Evolutionary conservation across 1,140 invertebrate genomes (phyloP), one percentile per base, ranked within the genome.

Genomic region (Liolophura sinensis): DNA sequence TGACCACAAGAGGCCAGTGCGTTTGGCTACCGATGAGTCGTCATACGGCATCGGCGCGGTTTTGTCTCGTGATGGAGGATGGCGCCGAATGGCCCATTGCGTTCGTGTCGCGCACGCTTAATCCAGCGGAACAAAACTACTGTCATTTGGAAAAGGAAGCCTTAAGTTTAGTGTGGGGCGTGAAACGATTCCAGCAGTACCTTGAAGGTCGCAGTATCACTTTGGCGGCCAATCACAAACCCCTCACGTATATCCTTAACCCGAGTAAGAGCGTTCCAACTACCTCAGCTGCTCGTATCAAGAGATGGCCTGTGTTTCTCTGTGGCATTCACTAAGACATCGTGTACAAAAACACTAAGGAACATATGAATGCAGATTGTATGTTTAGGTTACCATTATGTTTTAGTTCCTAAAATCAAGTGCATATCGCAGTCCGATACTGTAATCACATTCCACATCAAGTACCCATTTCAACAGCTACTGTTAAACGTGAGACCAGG

Each of bases 151-250:
- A 50, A 14, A 50, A 50, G 14, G n/a, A n/a, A 14, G 14, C n/a
- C 49, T n/a, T 50, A 15, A n/a, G 14, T 50, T 15, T n/a, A 15
- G n/a, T 15, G 49, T 50, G n/a, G n/a, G n/a, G 14, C n/a, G n/a
- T 50, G 14, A 81, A 82, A 64, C 86, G 86, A 73, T 89, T 89
- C 74, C 79, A 87, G 47, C 71, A 86, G 48, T 89, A 86, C 71
- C 57, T 88, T n/a, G n/a, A n/a, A n/a, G 49, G 49, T n/a, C 49
- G n/a, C 14, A 50, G 65, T 27, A 67, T 78, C 24, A 71, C 65
- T 48, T 56, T 82, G 14, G 24, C 63, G 46, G 80, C 76, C 25
- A 82, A 83, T 64, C 78, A 84, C 49, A 74, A 83, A 65, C 78
- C 81, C n/a, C n/a, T n/a, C n/a, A n/a, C n/a, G n/a, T n/a, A n/a